Evolutionary conservation across 2,113 vertebrate species (phyloP).

Genomic region (Thermophis baileyi): DNA sequence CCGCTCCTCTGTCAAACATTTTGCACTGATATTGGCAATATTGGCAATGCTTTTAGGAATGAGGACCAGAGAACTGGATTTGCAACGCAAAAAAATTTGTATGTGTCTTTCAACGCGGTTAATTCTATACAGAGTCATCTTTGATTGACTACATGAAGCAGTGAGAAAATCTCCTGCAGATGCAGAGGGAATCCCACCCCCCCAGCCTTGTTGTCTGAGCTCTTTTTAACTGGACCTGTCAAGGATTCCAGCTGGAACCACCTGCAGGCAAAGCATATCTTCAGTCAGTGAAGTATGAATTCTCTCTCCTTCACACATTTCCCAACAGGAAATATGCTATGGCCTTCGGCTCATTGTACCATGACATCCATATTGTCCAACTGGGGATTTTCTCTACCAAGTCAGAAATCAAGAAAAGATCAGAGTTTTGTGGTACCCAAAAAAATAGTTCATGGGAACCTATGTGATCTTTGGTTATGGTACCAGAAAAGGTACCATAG

Average conservation of each 20-base stretch:
- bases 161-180: not conserved
- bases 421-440: not conserved
- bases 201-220: not conserved
- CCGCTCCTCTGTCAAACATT: not conserved
- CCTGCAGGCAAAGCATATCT: not conserved
- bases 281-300: not conserved
- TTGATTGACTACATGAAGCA: not conserved
- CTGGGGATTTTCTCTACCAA: not conserved
- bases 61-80: not conserved
- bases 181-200: not conserved
- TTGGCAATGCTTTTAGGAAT: not conserved
- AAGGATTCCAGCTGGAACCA: not conserved
- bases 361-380: not conserved
- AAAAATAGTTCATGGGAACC: not conserved
- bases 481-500: not conserved
- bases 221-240: too few species aligned
- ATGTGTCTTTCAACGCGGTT: not conserved
- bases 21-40: not conserved
- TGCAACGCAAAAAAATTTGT: not conserved
- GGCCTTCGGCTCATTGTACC: not conserved
- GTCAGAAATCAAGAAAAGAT: not conserved
- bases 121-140: not conserved
- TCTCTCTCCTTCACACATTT: not conserved
- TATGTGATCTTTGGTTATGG: slow-evolving; percentile 5
- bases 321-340: not conserved